Evolutionary conservation across 2,888 invertebrate species (phyloP).

Genomic region (Actias luna): DNA sequence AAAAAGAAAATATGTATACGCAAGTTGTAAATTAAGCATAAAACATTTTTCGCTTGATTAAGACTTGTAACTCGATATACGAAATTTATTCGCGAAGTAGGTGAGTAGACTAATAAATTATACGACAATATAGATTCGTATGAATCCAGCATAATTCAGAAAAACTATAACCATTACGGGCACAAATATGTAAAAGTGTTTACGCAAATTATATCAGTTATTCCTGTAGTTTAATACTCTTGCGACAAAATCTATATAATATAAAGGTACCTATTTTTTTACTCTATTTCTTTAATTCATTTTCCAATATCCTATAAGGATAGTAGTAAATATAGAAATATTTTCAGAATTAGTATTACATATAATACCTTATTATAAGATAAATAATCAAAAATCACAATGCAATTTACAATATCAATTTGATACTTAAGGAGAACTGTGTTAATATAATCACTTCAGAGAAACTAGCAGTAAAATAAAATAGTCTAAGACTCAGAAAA

Average conservation of each 20-base stretch:
- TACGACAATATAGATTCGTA: neutral
- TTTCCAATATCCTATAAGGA: neutral
- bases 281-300: neutral
- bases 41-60: neutral
- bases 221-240: neutral
- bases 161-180: conserved; percentile 10
- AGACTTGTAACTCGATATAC: neutral
- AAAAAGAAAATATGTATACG: no score
- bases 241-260: neutral
- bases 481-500: no score
- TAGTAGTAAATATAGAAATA: neutral
- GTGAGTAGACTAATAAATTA: conserved; percentile 13
- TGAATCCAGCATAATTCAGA: neutral
- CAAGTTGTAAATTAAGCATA: no score
- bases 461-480: no score
- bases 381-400: no score
- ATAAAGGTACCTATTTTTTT: neutral
- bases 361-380: no score
- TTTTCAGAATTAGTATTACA: no score
- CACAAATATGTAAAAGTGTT: conserved; percentile 18
- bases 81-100: neutral
- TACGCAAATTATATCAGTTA: neutral
- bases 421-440: no score
- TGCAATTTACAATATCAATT: no score
- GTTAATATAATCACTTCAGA: no score